A percentile compares a stretch with the other conserved stretches of the same genome.
These are phyloP conservation scores for Drosophila fungiperda DNA, from an alignment of 2,888 invertebrate species.

Conservation along the genomic window DNA sequence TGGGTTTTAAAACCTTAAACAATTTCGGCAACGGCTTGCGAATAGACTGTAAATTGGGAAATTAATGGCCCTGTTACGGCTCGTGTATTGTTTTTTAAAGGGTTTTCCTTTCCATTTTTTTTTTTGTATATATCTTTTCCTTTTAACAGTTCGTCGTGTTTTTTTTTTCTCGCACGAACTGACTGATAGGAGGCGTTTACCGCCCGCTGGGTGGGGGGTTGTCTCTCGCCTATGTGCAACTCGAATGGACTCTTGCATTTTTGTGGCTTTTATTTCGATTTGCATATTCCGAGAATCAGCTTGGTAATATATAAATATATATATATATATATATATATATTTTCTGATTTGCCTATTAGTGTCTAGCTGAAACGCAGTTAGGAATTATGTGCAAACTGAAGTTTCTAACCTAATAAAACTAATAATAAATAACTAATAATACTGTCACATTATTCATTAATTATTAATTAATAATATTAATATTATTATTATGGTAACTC, in stretches of 20 bases:
- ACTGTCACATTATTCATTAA: too few relatives aligned
- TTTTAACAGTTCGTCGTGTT: slow-evolving; percentile 49
- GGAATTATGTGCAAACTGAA: neutral
- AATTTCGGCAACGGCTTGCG: slow-evolving; percentile 79
- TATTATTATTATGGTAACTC: too few relatives aligned
- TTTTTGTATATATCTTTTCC: slow-evolving; percentile 15
- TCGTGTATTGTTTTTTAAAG: slow-evolving; percentile 80
- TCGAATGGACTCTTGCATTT: slow-evolving; percentile 27
- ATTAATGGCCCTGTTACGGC: slow-evolving; percentile 79
- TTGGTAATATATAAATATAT: neutral
- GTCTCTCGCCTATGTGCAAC: slow-evolving; percentile 19
- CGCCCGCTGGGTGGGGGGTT: slow-evolving; percentile 9
- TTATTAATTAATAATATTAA: too few relatives aligned
- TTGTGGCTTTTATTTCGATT: slow-evolving; percentile 29
- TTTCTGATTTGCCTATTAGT: neutral
- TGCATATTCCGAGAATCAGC: neutral
- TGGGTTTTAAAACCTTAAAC: slow-evolving; percentile 78
- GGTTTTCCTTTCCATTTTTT: slow-evolving; percentile 51
- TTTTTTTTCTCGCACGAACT: slow-evolving; percentile 23
- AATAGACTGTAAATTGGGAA: slow-evolving; percentile 79
- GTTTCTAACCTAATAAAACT: too few relatives aligned
- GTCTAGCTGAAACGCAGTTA: neutral
- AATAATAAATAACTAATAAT: too few relatives aligned
- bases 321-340: too few relatives aligned
- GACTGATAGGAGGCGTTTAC: slow-evolving; percentile 44